Evolutionary conservation across 2,888 invertebrate genomes (phyloP).

Genomic region (Drosophila picticornis): DNA sequence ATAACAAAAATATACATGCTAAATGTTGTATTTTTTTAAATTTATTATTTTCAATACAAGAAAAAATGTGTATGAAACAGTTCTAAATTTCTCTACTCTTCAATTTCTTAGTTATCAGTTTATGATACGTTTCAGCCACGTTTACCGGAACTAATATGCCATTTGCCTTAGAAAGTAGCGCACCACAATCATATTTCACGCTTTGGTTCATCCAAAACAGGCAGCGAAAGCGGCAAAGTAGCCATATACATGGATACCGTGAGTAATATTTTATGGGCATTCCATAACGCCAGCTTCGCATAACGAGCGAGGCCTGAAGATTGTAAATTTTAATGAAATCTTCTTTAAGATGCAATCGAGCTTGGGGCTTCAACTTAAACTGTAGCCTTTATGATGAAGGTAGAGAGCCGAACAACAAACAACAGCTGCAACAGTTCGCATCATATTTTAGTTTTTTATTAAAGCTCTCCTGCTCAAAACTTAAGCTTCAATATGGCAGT

Average conservation of each 20-base stretch:
- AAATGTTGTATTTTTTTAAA: background rate
- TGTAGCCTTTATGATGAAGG: slow-evolving; percentile 41
- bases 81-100: background rate
- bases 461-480: slow-evolving; percentile 58
- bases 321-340: slow-evolving; percentile 75
- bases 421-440: slow-evolving; percentile 62
- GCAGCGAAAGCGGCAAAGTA: slow-evolving; percentile 44
- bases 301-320: slow-evolving; percentile 23
- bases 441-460: slow-evolving; percentile 55
- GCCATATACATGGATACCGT: slow-evolving; percentile 33
- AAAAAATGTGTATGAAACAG: background rate
- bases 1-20: background rate
- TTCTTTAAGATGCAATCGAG: slow-evolving; percentile 57
- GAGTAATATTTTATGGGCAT: slow-evolving; percentile 62
- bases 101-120: fast-evolving
- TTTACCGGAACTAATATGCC: slow-evolving; percentile 22
- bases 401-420: slow-evolving; percentile 7
- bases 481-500: slow-evolving; percentile 66
- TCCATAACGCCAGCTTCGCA: slow-evolving; percentile 48
- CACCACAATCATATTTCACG: slow-evolving; percentile 78
- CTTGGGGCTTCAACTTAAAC: slow-evolving; percentile 28
- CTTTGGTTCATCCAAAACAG: slow-evolving; percentile 68
- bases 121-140: background rate
- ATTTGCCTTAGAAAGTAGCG: slow-evolving; percentile 25
- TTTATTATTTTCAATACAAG: background rate